Percentiles rank a stretch among this genome's conserved stretches.
These are phyloP conservation scores for Callospermophilus lateralis DNA, from an alignment of 2,113 vertebrate genomes.

Conservation along the genomic window DNA sequence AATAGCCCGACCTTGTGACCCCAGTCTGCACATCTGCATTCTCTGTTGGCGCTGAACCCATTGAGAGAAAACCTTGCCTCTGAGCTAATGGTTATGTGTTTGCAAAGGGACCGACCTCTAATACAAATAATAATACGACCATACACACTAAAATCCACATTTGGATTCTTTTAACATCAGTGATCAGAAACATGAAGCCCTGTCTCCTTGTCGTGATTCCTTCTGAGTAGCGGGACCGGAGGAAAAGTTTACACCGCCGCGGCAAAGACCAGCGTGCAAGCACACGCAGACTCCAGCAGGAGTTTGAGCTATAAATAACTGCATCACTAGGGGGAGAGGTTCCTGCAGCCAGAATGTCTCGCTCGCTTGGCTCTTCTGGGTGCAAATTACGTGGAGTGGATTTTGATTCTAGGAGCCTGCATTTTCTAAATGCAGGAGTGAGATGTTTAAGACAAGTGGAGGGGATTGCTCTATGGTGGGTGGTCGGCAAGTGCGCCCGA, in stretches of 20 bases:
- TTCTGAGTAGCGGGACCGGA: background rate
- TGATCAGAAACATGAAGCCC: background rate
- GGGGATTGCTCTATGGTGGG: background rate
- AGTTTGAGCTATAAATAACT: conserved; percentile 80
- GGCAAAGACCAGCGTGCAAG: conserved; percentile 23
- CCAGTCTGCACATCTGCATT: conserved; percentile 67
- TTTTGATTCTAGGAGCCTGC: conserved; percentile 46
- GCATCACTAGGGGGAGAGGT: conserved; percentile 84
- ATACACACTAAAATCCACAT: background rate
- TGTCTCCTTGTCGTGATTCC: background rate
- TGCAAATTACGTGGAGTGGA: conserved; percentile 46
- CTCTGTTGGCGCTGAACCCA: conserved; percentile 38
- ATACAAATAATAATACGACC: background rate
- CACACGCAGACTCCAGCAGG: conserved; percentile 7
- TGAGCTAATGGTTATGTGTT: background rate
- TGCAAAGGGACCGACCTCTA: conserved; percentile 19
- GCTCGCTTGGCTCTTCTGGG: conserved; percentile 26
- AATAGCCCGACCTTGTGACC: conserved; percentile 67
- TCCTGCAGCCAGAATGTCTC: conserved; percentile 45
- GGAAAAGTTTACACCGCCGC: conserved; percentile 79
- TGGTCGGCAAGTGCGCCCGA: background rate
- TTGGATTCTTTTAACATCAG: background rate
- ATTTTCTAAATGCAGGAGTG: conserved; percentile 31
- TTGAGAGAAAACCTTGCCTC: conserved; percentile 49
- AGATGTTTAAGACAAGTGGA: conserved; percentile 25